These are phyloP conservation scores for Lasioglossum vierecki DNA, from an alignment of 2,888 invertebrate species.

Conservation along the genomic window DNA sequence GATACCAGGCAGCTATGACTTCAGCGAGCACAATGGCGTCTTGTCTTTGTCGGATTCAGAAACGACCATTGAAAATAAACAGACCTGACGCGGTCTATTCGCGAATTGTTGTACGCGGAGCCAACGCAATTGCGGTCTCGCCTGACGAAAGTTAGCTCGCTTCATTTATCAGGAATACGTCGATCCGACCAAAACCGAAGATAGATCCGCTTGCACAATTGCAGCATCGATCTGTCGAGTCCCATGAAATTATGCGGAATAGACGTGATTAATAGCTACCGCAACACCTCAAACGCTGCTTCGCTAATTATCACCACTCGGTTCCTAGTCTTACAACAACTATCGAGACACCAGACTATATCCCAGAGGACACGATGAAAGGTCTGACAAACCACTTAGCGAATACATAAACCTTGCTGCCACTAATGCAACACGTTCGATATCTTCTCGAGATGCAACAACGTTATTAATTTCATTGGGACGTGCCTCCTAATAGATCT, in stretches of 20 bases:
- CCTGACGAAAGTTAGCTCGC: slow-evolving; percentile 39
- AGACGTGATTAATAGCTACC: neutral
- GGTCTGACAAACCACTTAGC: neutral
- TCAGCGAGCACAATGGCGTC: slow-evolving; percentile 32
- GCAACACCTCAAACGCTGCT: neutral
- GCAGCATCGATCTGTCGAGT: slow-evolving; percentile 37
- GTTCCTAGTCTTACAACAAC: neutral
- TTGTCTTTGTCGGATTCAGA: slow-evolving; percentile 20
- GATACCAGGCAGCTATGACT: slow-evolving; percentile 7
- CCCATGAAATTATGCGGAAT: slow-evolving; percentile 16
- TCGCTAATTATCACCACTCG: neutral
- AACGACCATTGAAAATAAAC: slow-evolving; percentile 47
- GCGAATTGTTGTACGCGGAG: slow-evolving; percentile 36
- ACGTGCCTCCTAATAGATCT: neutral
- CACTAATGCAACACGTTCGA: neutral
- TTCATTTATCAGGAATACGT: slow-evolving; percentile 35
- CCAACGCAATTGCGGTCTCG: slow-evolving; percentile 37
- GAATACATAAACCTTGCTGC: neutral
- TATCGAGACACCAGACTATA: slow-evolving; percentile 3
- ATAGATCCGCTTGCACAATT: slow-evolving; percentile 28
- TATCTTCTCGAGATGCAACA: neutral
- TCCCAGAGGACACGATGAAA: neutral
- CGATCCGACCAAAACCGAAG: slow-evolving; percentile 15
- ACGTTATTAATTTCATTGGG: neutral
- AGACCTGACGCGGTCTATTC: slow-evolving; percentile 39